Evolutionary conservation across 2,113 vertebrate genomes (phyloP), one percentile per base, ranked within the genome.

Genomic region (Opisthocomus hoazin): DNA sequence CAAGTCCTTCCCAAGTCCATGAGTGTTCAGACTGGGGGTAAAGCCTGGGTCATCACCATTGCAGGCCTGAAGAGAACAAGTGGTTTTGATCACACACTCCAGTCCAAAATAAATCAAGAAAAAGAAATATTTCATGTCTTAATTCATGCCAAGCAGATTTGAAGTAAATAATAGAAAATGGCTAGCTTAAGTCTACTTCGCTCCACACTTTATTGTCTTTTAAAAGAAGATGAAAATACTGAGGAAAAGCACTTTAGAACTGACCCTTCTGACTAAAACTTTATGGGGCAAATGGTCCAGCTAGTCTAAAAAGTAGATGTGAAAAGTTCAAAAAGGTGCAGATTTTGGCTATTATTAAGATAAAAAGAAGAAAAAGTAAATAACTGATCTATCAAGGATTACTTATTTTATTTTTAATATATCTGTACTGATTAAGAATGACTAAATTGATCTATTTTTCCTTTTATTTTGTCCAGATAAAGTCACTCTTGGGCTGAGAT

Each of bases 401-500:
- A 92, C 37, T 91, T 78, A 41, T 16, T 90, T 87, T 93, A 19
- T 53, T 92, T 86, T 73, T 41, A 65, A 85, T 80, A 39, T 70
- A 69, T 76, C 75, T 65, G 50, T 50, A 77, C 76, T 70, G 37
- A 95, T 92, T 85, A 87, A 85, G 68, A 93, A 85, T 61, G 27
- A 91, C 48, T 89, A 86, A 89, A 89, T 68, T 84, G 73, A 89
- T 53, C 29, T 84, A 86, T 84, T 93, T 92, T 70, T 16, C 36
- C 10, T 48, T 75, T 66, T n/a, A n/a, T 77, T 91, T 76, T 89
- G 37, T 54, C 69, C 30, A 87, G 73, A 85, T 91, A 95, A 75
- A 70, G 94, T 89, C 57, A 69, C 21, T 94, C 41, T 92, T 91
- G 93, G 96, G 93, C 46, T 51, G 53, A 94, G 77, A 93, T 69